Evolutionary conservation across 2,113 vertebrate genomes (phyloP).

Genomic region (Hippocampus comes): DNA sequence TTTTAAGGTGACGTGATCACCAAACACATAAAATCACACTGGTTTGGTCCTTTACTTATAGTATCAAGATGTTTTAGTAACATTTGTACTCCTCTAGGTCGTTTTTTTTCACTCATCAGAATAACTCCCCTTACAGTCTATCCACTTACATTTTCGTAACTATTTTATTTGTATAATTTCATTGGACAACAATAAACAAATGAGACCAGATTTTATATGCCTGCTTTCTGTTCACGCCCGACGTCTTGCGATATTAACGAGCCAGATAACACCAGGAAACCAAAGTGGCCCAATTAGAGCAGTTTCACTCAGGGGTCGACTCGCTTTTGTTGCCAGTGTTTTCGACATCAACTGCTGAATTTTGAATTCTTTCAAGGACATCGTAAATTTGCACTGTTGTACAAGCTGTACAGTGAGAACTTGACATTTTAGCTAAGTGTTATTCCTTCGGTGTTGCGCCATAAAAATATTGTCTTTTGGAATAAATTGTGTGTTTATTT

Average conservation of each 20-base stretch:
- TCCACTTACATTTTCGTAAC: neutral
- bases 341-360: neutral
- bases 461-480: neutral
- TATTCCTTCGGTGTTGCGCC: neutral
- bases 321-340: neutral
- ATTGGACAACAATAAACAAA: neutral
- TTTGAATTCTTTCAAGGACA: neutral
- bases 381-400: neutral
- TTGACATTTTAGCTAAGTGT: neutral
- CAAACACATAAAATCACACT: neutral
- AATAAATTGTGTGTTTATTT: neutral
- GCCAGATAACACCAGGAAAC: no score
- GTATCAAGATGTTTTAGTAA: neutral
- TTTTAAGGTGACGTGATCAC: neutral
- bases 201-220: neutral
- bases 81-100: neutral
- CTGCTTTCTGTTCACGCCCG: neutral
- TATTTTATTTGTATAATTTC: neutral
- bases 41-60: slow-evolving; percentile 36
- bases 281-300: no score
- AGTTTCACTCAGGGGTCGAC: neutral
- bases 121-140: neutral
- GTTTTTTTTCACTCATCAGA: neutral
- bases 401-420: neutral
- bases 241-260: no score